Percentiles rank a stretch among this genome's conserved stretches.
Evolutionary conservation across 2,797 vertebrate genomes (phyloP).

Genomic region (Eospalax fontanierii): DNA sequence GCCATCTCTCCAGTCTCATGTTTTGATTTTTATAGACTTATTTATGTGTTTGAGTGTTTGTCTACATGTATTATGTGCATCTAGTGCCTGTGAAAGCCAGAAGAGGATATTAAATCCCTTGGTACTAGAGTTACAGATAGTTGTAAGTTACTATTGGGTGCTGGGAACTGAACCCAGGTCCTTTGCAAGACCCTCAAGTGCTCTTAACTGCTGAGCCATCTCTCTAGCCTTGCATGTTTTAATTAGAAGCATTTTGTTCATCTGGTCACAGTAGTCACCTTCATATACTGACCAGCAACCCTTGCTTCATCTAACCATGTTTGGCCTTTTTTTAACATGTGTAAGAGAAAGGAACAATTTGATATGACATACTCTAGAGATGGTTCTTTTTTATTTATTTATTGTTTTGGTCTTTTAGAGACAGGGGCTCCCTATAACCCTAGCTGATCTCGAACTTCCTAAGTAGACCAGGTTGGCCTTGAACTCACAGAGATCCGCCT

Average conservation of each 20-base stretch:
- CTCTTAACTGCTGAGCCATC: background rate
- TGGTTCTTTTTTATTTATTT: too few relatives aligned
- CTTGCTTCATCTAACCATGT: background rate
- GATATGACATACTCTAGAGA: background rate
- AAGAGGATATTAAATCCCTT: background rate
- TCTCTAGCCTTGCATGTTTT: background rate
- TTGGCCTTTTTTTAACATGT: background rate
- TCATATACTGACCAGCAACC: fast-evolving
- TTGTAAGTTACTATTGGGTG: background rate
- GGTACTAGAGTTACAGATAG: background rate
- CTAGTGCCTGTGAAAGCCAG: background rate
- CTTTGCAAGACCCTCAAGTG: background rate
- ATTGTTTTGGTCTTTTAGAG: too few relatives aligned
- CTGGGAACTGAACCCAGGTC: background rate
- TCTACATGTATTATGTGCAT: background rate
- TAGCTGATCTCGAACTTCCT: too few relatives aligned
- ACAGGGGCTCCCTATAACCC: too few relatives aligned
- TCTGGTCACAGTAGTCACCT: background rate
- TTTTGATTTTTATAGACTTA: too few relatives aligned
- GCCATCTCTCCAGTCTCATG: too few relatives aligned
- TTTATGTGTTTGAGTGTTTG: background rate
- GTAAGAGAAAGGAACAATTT: background rate
- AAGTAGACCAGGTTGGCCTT: too few relatives aligned
- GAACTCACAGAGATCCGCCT: too few relatives aligned
- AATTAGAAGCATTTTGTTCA: background rate